Percentiles rank a stretch among this genome's conserved stretches.
These are phyloP conservation scores for Apistogramma diplotaenia DNA, from an alignment of 2,113 vertebrate species.

Conservation along the genomic window DNA sequence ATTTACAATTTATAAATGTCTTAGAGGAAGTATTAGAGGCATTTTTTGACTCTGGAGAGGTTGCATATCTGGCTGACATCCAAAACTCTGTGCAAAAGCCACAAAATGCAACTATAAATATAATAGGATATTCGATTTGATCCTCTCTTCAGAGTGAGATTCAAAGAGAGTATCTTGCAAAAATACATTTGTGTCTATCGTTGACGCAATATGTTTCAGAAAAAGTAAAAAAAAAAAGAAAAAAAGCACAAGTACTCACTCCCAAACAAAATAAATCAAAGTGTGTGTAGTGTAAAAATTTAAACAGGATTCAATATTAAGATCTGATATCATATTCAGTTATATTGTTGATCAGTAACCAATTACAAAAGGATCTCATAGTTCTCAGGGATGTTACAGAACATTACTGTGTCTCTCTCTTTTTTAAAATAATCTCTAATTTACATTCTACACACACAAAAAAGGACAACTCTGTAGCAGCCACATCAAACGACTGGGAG, in stretches of 20 bases:
- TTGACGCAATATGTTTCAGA: background rate
- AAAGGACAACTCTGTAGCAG: background rate
- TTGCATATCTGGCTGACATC: constrained; percentile 23
- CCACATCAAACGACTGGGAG: background rate
- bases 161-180: background rate
- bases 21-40: constrained; percentile 15
- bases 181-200: background rate
- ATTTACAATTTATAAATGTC: constrained; percentile 59
- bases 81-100: constrained; percentile 29
- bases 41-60: constrained; percentile 25
- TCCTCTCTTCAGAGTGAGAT: background rate
- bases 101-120: background rate
- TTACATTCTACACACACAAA: constrained; percentile 2
- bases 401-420: background rate
- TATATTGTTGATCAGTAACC: background rate
- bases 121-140: background rate
- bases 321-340: background rate
- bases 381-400: background rate
- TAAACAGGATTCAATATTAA: background rate
- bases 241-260: background rate
- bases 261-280: background rate
- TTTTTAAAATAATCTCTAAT: background rate
- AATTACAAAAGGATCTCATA: constrained; percentile 1
- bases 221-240: background rate
- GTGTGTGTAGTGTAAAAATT: background rate